These are phyloP conservation scores for Ophion ventricosus DNA, from an alignment of 2,888 invertebrate genomes.

Conservation along the genomic window DNA sequence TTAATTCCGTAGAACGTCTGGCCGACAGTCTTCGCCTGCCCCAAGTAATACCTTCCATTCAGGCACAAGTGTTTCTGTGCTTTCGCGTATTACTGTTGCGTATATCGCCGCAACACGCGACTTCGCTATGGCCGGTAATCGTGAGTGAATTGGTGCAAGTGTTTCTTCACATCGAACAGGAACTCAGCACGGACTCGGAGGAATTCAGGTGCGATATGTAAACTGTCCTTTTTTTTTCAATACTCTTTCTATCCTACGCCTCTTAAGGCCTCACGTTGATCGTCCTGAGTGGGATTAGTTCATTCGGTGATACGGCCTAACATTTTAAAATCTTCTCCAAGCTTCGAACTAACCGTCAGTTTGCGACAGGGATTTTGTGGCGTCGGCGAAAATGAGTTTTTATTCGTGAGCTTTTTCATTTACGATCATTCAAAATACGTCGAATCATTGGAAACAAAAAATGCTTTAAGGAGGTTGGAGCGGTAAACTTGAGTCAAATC, in stretches of 20 bases:
- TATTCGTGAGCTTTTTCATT: conserved; percentile 9
- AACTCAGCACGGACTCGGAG: conserved; percentile 90
- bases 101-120: conserved; percentile 93
- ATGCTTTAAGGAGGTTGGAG: too few relatives aligned
- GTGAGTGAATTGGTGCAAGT: conserved; percentile 96
- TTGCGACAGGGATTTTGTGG: conserved; percentile 14
- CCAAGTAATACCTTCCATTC: conserved; percentile 89
- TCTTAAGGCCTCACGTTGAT: conserved; percentile 23
- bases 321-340: conserved; percentile 14
- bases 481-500: too few relatives aligned
- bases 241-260: conserved; percentile 5
- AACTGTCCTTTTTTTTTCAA: neutral
- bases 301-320: conserved; percentile 32
- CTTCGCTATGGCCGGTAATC: conserved; percentile 95
- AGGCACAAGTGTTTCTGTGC: conserved; percentile 94
- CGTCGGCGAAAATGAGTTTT: conserved; percentile 22
- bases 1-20: conserved; percentile 88
- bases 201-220: conserved; percentile 87
- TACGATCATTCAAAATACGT: neutral
- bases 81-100: conserved; percentile 93
- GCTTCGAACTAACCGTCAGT: conserved; percentile 38
- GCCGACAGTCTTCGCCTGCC: conserved; percentile 92
- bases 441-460: neutral
- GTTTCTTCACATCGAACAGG: conserved; percentile 93
- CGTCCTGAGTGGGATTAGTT: conserved; percentile 41